Conservation (phyloP, 2,113 vertebrate species). For the Ivindomyrus marchei region DNA sequence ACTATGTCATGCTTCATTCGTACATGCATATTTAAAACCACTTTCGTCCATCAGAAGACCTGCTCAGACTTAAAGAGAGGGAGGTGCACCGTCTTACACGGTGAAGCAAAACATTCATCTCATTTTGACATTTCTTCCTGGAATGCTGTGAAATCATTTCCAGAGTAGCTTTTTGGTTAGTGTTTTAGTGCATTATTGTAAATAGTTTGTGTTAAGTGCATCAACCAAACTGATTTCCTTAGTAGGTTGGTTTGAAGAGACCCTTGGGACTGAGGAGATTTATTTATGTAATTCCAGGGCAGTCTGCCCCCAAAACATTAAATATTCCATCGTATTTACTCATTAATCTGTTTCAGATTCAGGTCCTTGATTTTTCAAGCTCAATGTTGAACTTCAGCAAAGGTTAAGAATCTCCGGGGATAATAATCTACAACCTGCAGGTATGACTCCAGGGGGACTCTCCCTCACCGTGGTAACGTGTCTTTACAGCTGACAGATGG, state of each 20-base stretch:
- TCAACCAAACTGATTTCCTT: slow-evolving; percentile 3
- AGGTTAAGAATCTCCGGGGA: background rate
- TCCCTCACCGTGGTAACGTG: slow-evolving; percentile 17
- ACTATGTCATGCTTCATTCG: background rate
- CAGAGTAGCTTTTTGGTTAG: background rate
- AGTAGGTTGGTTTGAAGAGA: background rate
- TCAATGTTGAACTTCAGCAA: background rate
- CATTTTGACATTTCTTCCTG: background rate
- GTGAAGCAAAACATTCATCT: background rate
- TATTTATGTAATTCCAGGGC: background rate
- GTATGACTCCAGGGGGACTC: background rate
- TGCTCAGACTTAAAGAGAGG: background rate
- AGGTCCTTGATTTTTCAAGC: background rate
- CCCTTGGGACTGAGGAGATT: background rate
- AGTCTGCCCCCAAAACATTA: background rate
- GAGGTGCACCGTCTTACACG: background rate
- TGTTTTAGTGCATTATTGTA: background rate
- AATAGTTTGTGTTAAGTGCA: background rate
- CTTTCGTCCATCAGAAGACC: background rate
- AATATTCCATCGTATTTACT: background rate
- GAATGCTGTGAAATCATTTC: background rate
- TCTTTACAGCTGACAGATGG: slow-evolving; percentile 75
- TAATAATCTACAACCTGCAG: background rate
- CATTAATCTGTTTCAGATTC: background rate
- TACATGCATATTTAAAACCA: background rate